A percentile compares a stretch with the other conserved stretches of the same genome.
phyloP scores from a whole-genome alignment of 2,888 invertebrate species.

The Mystacides longicornis region DNA sequence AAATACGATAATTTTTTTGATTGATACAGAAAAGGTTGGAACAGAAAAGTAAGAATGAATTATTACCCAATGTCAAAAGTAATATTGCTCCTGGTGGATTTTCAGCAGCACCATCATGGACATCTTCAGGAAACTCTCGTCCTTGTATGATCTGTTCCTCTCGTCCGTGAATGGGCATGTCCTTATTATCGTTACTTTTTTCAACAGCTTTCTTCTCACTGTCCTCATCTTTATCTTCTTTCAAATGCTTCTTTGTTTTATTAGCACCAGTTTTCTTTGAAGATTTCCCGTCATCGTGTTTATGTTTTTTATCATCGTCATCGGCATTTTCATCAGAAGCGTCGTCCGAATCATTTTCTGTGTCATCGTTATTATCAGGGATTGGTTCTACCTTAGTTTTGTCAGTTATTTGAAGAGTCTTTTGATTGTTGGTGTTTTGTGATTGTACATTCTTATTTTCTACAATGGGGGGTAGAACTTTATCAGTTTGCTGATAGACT shows the following conservation, averaged over 20 bases:
- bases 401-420: conserved; percentile 8
- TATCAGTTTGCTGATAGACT: conserved; percentile 34
- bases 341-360: conserved; percentile 18
- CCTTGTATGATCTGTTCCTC: conserved; percentile 23
- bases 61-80: conserved; percentile 63
- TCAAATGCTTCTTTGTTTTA: conserved; percentile 26
- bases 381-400: conserved; percentile 15
- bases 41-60: not conserved
- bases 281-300: conserved; percentile 24
- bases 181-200: conserved; percentile 33
- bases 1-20: not conserved
- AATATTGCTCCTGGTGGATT: conserved; percentile 74
- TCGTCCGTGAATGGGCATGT: conserved; percentile 14
- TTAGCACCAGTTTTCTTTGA: conserved; percentile 23
- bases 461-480: not conserved
- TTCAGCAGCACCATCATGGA: conserved; percentile 58
- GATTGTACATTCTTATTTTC: conserved; percentile 32
- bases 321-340: conserved; percentile 18
- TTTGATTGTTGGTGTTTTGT: conserved; percentile 20
- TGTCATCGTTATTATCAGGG: conserved; percentile 18
- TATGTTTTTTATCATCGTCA: conserved; percentile 18
- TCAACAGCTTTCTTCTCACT: no score
- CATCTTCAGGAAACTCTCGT: conserved; percentile 31
- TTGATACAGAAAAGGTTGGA: not conserved
- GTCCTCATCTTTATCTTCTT: no score